Percentiles rank a stretch among this genome's conserved stretches.
These are phyloP conservation scores for Eupithecia dodoneata DNA, from an alignment of 2,888 invertebrate genomes.

Conservation along the genomic window DNA sequence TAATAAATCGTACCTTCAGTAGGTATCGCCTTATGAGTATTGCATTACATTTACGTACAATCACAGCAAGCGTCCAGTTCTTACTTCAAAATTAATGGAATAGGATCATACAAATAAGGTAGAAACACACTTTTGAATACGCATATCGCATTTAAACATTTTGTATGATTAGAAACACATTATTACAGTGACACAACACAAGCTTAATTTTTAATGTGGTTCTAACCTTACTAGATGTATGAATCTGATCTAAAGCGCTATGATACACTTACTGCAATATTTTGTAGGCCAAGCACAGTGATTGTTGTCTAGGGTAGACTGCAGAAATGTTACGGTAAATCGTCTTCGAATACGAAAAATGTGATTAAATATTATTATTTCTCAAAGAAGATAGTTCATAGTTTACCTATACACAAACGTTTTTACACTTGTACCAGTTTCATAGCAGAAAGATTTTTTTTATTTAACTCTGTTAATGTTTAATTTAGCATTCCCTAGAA, in stretches of 20 bases:
- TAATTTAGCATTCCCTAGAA: too few relatives aligned
- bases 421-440: too few relatives aligned
- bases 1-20: background rate
- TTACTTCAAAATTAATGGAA: background rate
- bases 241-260: background rate
- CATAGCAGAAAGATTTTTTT: too few relatives aligned
- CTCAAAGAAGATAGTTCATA: too few relatives aligned
- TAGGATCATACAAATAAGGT: background rate
- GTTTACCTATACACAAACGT: too few relatives aligned
- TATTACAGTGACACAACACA: background rate
- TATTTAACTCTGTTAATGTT: too few relatives aligned
- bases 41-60: background rate
- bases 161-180: background rate
- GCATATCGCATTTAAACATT: background rate
- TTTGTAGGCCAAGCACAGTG: background rate
- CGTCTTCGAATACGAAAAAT: background rate
- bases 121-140: background rate
- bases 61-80: background rate
- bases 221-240: background rate
- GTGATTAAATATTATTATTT: too few relatives aligned
- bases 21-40: background rate
- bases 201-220: background rate
- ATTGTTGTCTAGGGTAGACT: background rate
- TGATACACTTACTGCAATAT: background rate
- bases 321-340: background rate